These are phyloP conservation scores for Parambassis ranga DNA, from an alignment of 2,797 vertebrate species.

Conservation along the genomic window DNA sequence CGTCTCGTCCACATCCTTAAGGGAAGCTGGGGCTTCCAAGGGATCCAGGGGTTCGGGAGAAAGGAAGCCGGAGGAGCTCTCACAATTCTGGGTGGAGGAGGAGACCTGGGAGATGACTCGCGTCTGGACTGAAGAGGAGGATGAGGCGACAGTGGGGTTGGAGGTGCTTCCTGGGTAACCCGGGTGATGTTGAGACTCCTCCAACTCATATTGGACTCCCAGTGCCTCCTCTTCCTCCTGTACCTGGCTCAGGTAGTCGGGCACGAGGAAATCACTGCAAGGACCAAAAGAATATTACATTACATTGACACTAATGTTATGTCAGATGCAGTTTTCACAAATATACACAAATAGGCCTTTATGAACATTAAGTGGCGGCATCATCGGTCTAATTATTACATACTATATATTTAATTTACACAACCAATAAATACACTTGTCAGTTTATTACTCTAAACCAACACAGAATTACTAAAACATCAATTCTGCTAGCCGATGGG, in stretches of 20 bases:
- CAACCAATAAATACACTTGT: no score
- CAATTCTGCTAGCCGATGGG: no score
- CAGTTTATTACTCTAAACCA: no score
- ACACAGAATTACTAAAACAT: no score
- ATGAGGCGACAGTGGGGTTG: conserved; percentile 59
- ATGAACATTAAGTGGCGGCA: no score
- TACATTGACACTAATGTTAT: neutral
- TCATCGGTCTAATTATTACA: no score
- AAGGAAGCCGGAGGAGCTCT: conserved; percentile 86
- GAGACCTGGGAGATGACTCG: conserved; percentile 99
- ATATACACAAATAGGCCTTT: neutral
- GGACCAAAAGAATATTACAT: conserved; percentile 7
- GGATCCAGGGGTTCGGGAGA: conserved; percentile 81
- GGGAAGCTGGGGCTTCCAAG: conserved; percentile 82
- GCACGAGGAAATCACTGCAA: conserved; percentile 96
- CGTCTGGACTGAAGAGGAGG: conserved; percentile 94
- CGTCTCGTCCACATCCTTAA: conserved; percentile 48
- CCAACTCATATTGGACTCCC: conserved; percentile 92
- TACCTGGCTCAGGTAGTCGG: conserved; percentile 98
- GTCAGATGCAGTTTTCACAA: neutral
- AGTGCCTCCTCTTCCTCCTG: conserved; percentile 92
- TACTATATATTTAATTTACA: no score
- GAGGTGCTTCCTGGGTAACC: conserved; percentile 63
- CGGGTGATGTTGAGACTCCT: conserved; percentile 77
- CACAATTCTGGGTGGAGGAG: conserved; percentile 96